Evolutionary conservation across 2,113 vertebrate species (phyloP).

Genomic region (Pangasianodon gigas): DNA sequence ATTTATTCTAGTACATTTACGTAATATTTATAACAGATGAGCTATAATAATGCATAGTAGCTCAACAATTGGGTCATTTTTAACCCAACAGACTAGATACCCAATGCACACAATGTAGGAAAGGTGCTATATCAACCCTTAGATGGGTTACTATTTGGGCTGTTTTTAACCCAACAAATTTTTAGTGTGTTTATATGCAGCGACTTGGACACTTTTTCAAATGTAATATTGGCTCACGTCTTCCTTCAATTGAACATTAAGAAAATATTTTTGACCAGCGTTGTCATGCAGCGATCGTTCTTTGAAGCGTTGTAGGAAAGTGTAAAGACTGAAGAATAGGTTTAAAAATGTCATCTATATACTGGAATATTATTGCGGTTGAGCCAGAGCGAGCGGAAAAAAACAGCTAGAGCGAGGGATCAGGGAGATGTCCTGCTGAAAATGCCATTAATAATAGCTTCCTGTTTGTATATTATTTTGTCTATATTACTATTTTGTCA

Average conservation of each 20-base stretch:
- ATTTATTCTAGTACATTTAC: too few relatives aligned
- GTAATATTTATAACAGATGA: too few relatives aligned
- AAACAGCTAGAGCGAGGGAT: not conserved
- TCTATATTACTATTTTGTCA: not conserved
- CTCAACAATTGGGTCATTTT: too few relatives aligned
- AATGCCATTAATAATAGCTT: not conserved
- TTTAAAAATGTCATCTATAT: not conserved
- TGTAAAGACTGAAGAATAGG: not conserved
- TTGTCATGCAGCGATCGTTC: not conserved
- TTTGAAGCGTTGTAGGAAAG: not conserved
- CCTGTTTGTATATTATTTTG: not conserved
- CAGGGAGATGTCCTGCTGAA: not conserved
- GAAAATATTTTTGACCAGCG: not conserved
- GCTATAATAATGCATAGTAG: too few relatives aligned
- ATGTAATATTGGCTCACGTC: too few relatives aligned
- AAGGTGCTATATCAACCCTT: not conserved
- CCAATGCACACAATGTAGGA: too few relatives aligned
- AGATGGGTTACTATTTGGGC: not conserved
- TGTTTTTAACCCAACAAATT: not conserved
- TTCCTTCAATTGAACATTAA: not conserved
- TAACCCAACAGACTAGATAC: too few relatives aligned
- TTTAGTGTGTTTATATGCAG: too few relatives aligned
- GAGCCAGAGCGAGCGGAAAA: not conserved
- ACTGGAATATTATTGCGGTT: not conserved
- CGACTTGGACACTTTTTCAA: too few relatives aligned